Percentiles rank a stretch among this genome's conserved stretches.
These are phyloP conservation scores for Scalopus aquaticus DNA, from an alignment of 2,113 vertebrate species.

Conservation along the genomic window DNA sequence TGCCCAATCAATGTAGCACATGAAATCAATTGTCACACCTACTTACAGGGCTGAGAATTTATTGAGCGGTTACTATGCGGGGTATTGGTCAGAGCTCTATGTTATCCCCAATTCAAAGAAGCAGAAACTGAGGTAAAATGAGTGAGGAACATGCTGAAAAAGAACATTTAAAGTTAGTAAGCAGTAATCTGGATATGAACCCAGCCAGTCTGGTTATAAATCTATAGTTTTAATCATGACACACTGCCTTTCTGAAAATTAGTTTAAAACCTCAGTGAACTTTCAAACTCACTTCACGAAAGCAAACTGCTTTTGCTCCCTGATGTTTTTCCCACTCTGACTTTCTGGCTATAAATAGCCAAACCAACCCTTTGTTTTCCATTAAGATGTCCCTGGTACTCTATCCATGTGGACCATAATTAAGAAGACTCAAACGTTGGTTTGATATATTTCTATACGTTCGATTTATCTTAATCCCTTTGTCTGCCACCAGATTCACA, in stretches of 20 bases:
- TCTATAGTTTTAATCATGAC: not conserved
- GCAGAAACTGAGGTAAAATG: not conserved
- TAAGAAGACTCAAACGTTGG: not conserved
- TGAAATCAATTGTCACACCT: not conserved
- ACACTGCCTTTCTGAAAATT: not conserved
- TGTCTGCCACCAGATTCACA: not conserved
- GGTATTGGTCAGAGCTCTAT: not conserved
- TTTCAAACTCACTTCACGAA: not conserved
- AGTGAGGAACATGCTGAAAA: not conserved
- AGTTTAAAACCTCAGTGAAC: not conserved
- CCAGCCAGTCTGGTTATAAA: not conserved
- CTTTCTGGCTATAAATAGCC: not conserved
- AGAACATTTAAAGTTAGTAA: not conserved
- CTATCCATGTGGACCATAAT: not conserved
- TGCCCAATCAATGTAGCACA: not conserved
- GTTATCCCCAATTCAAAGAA: not conserved
- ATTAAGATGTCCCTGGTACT: not conserved
- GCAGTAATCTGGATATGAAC: not conserved
- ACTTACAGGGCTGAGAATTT: not conserved
- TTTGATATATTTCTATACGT: not conserved
- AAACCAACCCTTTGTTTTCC: not conserved
- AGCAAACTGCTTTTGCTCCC: not conserved
- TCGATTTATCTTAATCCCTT: not conserved
- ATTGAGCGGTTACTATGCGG: not conserved
- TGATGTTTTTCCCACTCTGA: not conserved